Base-by-base conservation (phyloP, 2,888 invertebrate genomes). In the Lasioglossum calceatum region DNA sequence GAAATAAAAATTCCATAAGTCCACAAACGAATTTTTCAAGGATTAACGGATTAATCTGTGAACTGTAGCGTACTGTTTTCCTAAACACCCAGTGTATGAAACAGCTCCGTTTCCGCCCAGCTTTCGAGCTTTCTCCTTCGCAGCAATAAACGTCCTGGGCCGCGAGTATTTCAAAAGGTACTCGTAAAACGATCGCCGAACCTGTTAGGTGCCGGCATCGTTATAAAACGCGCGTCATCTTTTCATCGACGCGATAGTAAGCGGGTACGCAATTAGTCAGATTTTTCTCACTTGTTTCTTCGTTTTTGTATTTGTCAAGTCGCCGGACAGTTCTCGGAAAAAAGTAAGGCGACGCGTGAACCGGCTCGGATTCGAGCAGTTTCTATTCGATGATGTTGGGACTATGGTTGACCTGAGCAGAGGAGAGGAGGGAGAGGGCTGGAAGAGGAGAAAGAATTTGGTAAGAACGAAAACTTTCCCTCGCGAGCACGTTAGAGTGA, bases 391-490 rank as follows among this genome's bases (percentile, higher is more conserved):
- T n/a, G 12, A 27, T 82, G 36, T 16, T 47, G 2, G 47, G 72
- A 71, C 39, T 23, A 76, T 64, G 50, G 50, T 7, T 39, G 23
- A 39, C 16, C 58, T 12, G n/a, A 58, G 58, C 58, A 12, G 32
- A 5, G 12, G 16, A 23, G 42, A 39, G 32, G 23, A 27, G 7
- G 19, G 32, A 42, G 32, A 47, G 47, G 64, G 32, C 61, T 58
- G 72, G 42, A 54, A 50, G 81, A 80, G 77, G 79, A 75, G 77
- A 82, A 86, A 87, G 87, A 87, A 87, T 87, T 87, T 80, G 87
- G 87, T 87, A 86, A 80, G 87, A 87, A 80, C 86, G 87, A 86
- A 86, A 82, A 86, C 86, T 87, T 86, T 87, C 87, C 87, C 86
- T 81, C 32, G 81, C 78, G 80, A 78, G 47, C 67, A 75, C 75